Evolutionary conservation across 2,113 vertebrate genomes (phyloP).

Genomic region (Cranoglanis bouderius): DNA sequence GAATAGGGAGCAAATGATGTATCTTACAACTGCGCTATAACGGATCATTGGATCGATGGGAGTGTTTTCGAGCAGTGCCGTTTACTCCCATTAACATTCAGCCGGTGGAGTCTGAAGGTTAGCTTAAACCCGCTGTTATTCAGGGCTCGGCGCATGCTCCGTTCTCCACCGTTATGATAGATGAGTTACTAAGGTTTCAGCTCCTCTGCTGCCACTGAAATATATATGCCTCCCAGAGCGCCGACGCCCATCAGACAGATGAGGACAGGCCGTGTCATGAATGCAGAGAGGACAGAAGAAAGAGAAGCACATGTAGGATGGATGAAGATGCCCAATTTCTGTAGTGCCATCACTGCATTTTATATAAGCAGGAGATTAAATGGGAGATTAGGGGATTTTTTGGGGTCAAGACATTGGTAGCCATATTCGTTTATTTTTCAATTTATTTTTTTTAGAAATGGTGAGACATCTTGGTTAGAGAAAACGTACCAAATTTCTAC

Average conservation of each 20-base stretch:
- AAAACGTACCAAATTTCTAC: neutral
- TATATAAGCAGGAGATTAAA: neutral
- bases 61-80: slow-evolving; percentile 12
- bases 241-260: slow-evolving; percentile 39
- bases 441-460: neutral
- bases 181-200: slow-evolving; percentile 47
- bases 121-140: slow-evolving; percentile 37
- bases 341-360: neutral
- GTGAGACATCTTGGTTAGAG: neutral
- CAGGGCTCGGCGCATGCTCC: slow-evolving; percentile 22
- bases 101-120: slow-evolving; percentile 27
- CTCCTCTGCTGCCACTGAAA: slow-evolving; percentile 36
- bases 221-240: slow-evolving; percentile 39
- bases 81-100: slow-evolving; percentile 42
- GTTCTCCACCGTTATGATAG: slow-evolving; percentile 27
- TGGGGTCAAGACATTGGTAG: neutral
- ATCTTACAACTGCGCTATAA: slow-evolving; percentile 9
- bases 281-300: slow-evolving; percentile 32
- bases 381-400: too few species aligned
- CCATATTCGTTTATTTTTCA: neutral
- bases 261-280: slow-evolving; percentile 37
- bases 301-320: neutral
- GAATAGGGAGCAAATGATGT: neutral
- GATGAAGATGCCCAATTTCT: neutral
- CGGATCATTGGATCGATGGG: slow-evolving; percentile 13